A percentile compares a stretch with the other conserved stretches of the same genome.
Conservation (phyloP, 2,797 vertebrate genomes). For the Clarias fuscus region DNA sequence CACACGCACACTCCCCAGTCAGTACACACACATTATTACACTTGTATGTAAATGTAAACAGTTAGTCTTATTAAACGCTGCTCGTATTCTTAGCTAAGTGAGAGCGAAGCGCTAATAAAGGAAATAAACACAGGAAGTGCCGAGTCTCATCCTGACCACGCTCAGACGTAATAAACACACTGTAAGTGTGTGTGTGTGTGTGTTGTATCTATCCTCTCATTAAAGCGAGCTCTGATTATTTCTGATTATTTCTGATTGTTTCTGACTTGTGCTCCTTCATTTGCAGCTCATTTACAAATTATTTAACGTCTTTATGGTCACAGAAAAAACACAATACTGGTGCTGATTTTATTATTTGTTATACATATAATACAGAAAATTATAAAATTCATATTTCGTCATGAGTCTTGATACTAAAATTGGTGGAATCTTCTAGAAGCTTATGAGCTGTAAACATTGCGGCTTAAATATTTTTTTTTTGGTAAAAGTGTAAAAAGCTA, state of each 20-base stretch:
- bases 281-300: not conserved
- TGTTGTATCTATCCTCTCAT: not conserved
- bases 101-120: not conserved
- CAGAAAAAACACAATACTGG: no score
- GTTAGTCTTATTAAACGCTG: not conserved
- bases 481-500: no score
- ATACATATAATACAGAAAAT: no score
- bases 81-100: not conserved
- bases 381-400: no score
- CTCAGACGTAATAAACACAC: no score
- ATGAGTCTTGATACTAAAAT: no score
- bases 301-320: not conserved
- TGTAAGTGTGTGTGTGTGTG: slow-evolving; percentile 7
- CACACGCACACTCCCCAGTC: not conserved
- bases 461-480: no score
- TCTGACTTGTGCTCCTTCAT: not conserved
- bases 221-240: not conserved
- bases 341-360: no score
- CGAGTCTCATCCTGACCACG: not conserved
- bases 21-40: not conserved
- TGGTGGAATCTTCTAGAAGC: no score
- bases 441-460: no score
- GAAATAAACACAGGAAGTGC: not conserved
- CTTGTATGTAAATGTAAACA: not conserved
- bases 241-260: not conserved